Base-by-base conservation (phyloP, 2,888 invertebrate species). In the Pyrgus malvae region DNA sequence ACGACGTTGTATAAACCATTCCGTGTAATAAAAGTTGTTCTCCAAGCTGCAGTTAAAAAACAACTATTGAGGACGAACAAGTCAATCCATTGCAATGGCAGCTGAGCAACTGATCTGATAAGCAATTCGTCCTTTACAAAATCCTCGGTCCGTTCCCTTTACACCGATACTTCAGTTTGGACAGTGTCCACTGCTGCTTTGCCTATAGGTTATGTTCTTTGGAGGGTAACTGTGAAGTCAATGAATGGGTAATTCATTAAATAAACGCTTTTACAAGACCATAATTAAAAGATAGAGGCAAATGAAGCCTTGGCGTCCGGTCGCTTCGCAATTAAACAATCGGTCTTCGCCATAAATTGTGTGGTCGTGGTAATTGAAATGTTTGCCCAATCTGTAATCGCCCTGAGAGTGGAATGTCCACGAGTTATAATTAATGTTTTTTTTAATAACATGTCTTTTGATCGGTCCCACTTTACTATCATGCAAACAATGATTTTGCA, bases 21-120 rank as follows among this genome's bases (percentile, higher is more conserved):
- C 3, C 9, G 35, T 17, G 4, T 35, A 17, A 35, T 35, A 35
- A 35, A 17, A 35, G 16, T 8, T 35, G 37, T 37, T n/a, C 2
- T 11, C 14, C 9, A 37, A 48, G 37, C 16, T 6, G 23, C 9
- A 8, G 33, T 12, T 6, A 35, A 44, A 51, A 38, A 44, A 17
- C 9, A 44, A 37, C 27, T 17, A 38, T 14, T 38, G 51, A 27
- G 21, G 37, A 53, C 29, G 38, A 38, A 53, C 53, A 44, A 53
- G 53, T 53, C 45, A 53, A 53, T 53, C 53, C 29, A 53, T 44
- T 38, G 45, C 53, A 38, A 29, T 38, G 37, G 37, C 53, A 53
- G 37, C 38, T 42, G 44, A 51, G 35, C 51, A 42, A 37, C 35
- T 29, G 45, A 53, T 53, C 53, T 38, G 53, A 53, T 53, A 51